Base-by-base conservation (phyloP, 2,888 invertebrate genomes). In the Allophyes oxyacanthae region DNA sequence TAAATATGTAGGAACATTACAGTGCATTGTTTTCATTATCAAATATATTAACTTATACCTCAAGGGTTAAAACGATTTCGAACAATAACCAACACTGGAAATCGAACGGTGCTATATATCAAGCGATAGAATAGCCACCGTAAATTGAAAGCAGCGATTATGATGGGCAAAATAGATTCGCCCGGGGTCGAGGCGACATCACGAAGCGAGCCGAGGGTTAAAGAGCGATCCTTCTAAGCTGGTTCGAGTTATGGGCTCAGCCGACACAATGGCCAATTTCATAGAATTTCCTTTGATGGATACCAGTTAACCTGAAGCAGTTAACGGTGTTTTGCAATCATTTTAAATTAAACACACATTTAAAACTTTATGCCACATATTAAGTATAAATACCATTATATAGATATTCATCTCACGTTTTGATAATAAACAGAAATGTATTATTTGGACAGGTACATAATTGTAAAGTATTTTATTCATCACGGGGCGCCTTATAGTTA, bases 61-160 rank as follows among this genome's bases (percentile, higher is more conserved):
- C 57, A 43, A 56, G 71, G 61, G 68, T 72, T 72, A 74, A 77
- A 78, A 77, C 70, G 73, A 77, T 79, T 78, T 68, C 61, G 60
- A 75, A 77, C 74, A 79, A 79, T 73, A 81, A 77, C 75, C 70
- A 72, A 77, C 71, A 78, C 59, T 55, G 62, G 71, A 75, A 78
- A 79, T 65, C 72, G 63, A 81, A 81, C 72, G 78, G 73, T 75
- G 71, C 77, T 80, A 86, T 87, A 86, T 84, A 85, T 89, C 87
- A 88, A 72, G 64, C 62, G 76, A 84, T 83, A 84, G 83, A 84
- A 89, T 85, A 86, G 90, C 88, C 88, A 87, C 89, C 79, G 89
- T 89, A 91, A 92, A 92, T 92, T 92, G 91, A 92, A 93, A 88
- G 83, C 85, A 85, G 81, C 89, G 88, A 91, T 92, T 92, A 92